Evolutionary conservation across 2,797 vertebrate genomes (phyloP), one percentile per base, ranked within the genome.

Genomic region (Triplophysa bombifrons): DNA sequence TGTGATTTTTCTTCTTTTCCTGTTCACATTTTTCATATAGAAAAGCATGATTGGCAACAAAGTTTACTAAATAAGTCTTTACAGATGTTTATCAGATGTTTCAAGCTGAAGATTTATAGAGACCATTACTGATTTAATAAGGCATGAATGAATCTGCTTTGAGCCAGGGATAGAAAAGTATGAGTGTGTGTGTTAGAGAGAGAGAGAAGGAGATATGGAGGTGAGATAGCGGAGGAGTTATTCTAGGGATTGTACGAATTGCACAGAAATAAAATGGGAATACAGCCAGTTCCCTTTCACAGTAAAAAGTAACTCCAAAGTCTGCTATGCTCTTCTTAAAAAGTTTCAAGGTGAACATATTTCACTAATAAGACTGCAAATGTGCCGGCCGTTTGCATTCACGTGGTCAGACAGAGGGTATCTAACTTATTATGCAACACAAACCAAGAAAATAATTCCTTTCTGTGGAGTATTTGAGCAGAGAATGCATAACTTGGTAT

Each of bases 321-420:
- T 60, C 25, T 63, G 60, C 60, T 61, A 25, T 30, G 12, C 7
- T 27, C 6, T 13, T 73, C 22, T 53, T 55, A 17, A 66, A 64
- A 55, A 51, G 27, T 38, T 46, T 74, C 8, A 74, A 76, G 74
- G 63, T 66, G 34, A 66, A 53, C n/a, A 50, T 64, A 48, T 74
- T 74, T 64, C 11, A 27, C 10, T 17, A 44, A 60, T 17, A 72
- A 22, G 53, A 17, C 3, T 41, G 63, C 9, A 58, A 56, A 22
- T 30, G 30, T 70, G 19, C 19, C 9, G 3, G 5, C 17, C 19
- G 1, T 41, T 71, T 72, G 13, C 30, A 56, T 41, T 72, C 13
- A 41, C 34, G 10, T 72, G 30, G 17, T 46, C 55, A 19, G 41
- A 16, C 41, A n/a, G 7, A 27, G 53, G n/a, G 20, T 20, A 27